phyloP scores from a whole-genome alignment of 2,797 vertebrate species.

The Toxotes lorentzi region DNA sequence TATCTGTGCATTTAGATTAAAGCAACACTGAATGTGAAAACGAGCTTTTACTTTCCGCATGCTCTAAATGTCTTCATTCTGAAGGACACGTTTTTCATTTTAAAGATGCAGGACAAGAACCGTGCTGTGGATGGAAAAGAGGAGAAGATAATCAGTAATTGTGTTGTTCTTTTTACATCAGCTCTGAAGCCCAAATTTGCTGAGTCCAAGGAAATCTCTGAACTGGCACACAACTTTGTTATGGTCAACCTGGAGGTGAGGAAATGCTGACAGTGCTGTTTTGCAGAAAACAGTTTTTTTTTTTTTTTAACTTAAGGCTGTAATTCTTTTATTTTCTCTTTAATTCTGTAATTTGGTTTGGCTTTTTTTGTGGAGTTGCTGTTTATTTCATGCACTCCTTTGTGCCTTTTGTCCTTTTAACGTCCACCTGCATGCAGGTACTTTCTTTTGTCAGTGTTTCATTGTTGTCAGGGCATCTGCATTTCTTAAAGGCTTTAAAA shows the following conservation, averaged over 20 bases:
- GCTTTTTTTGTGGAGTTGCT: too few relatives aligned
- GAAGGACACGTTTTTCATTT: not conserved
- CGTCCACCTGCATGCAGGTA: not conserved
- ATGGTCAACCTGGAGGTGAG: constrained; percentile 99
- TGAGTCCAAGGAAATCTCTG: constrained; percentile 97
- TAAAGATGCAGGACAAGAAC: not conserved
- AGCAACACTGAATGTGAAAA: not conserved
- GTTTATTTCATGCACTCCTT: too few relatives aligned
- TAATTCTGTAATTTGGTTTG: not conserved
- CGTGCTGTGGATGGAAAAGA: not conserved
- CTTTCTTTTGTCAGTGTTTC: not conserved
- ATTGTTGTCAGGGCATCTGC: not conserved
- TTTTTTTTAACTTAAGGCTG: too few relatives aligned
- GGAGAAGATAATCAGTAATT: not conserved
- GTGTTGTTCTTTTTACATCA: constrained; percentile 59
- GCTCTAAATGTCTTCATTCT: not conserved
- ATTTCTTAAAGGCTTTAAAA: too few relatives aligned
- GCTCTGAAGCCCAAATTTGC: constrained; percentile 98
- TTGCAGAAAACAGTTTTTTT: too few relatives aligned
- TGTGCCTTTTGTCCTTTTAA: not conserved
- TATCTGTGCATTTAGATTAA: too few relatives aligned
- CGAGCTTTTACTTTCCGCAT: not conserved
- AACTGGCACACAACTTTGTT: constrained; percentile 97
- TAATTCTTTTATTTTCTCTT: not conserved
- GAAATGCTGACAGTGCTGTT: not conserved